Conservation (phyloP, 2,797 vertebrate species). For the Cottoperca gobio region DNA sequence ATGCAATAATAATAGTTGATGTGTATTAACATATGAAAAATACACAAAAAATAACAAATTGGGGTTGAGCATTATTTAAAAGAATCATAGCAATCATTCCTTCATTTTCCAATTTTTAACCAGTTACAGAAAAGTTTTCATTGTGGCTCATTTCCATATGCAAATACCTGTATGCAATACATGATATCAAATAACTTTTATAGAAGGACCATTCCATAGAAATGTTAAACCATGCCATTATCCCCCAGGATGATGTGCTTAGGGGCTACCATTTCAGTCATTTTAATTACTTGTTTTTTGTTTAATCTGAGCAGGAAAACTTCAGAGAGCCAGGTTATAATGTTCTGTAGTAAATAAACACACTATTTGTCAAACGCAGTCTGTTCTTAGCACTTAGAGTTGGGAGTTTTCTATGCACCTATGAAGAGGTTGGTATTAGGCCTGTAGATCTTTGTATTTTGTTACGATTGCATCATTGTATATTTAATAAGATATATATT, state of each 20-base stretch:
- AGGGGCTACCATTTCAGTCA: not conserved
- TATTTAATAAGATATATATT: conserved; percentile 42
- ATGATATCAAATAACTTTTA: not conserved
- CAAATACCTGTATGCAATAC: conserved; percentile 31
- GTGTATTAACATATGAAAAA: not conserved
- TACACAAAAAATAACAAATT: not conserved
- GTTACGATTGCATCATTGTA: conserved; percentile 32
- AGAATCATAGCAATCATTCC: not conserved
- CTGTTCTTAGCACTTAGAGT: conserved; percentile 52
- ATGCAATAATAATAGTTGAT: conserved; percentile 6
- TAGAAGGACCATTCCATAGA: conserved; percentile 23
- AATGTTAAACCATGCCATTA: not conserved
- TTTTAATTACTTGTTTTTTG: not conserved
- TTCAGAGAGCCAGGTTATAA: conserved; percentile 1
- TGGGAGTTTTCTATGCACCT: conserved; percentile 36
- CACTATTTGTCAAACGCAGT: conserved; percentile 6
- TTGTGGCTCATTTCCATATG: conserved; percentile 12
- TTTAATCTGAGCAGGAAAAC: conserved; percentile 9
- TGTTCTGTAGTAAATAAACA: conserved; percentile 1
- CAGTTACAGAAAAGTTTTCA: conserved; percentile 2
- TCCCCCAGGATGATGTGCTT: not conserved
- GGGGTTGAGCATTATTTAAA: not conserved
- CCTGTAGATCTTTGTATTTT: conserved; percentile 38
- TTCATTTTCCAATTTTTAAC: not conserved
- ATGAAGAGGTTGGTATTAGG: conserved; percentile 32